Evolutionary conservation across 2,113 vertebrate species (phyloP).

Genomic region (Herpetotheres cachinnans): DNA sequence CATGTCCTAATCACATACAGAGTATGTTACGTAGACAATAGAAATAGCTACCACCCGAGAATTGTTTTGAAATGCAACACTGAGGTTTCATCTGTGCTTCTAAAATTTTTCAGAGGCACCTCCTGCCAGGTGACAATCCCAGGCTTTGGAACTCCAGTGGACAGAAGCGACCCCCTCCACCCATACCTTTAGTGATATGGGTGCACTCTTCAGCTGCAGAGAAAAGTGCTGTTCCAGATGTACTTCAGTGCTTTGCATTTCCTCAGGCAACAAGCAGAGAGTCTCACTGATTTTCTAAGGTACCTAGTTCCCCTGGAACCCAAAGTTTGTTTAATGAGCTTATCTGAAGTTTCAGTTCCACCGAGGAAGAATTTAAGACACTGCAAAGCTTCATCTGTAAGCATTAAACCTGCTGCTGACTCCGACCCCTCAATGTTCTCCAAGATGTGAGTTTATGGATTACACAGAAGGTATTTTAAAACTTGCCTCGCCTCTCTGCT

Average conservation of each 20-base stretch:
- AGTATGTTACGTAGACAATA: neutral
- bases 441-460: neutral
- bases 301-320: neutral
- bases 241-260: neutral
- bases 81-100: neutral
- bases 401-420: neutral
- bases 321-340: neutral
- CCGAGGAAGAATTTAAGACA: neutral
- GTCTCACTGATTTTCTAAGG: neutral
- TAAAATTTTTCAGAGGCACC: neutral
- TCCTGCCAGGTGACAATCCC: neutral
- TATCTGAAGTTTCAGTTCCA: neutral
- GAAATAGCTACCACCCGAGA: neutral
- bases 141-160: neutral
- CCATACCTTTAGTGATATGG: neutral
- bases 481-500: constrained; percentile 90
- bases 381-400: neutral
- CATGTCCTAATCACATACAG: neutral
- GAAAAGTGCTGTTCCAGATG: neutral
- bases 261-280: neutral
- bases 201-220: neutral
- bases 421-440: neutral
- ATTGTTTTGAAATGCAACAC: neutral
- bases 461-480: neutral
- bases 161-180: neutral